Evolutionary conservation across 2,888 invertebrate genomes (phyloP), one percentile per base, ranked within the genome.

Genomic region (Eristalis arbustorum): DNA sequence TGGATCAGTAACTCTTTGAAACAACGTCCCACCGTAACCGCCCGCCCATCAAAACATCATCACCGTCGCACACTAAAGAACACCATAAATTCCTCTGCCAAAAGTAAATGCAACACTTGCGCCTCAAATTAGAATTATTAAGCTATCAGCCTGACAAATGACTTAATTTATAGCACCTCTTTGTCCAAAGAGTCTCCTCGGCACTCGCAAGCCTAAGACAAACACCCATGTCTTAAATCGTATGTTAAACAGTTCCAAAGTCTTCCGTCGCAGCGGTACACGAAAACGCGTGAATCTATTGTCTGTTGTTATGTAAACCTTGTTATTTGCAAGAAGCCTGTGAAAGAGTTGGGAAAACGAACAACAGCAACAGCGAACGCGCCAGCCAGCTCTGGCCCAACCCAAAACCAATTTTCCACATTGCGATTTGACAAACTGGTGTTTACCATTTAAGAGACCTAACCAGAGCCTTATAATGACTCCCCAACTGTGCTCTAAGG

Each of bases 321-420:
- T 73, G 81, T 81, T 28, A 73, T 81, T 73, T 73, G 66, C 76
- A 40, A 42, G 63, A 76, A 83, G 75, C 79, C 67, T 31, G 28
- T 40, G 73, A 34, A 22, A 59, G 37, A 62, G 28, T n/a, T 25
- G 23, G 56, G 68, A 64, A 42, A 67, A 37, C 40, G 56, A 62
- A 64, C 40, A 61, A 31, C 31, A 31, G 25, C 25, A 25, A 25
- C 25, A 25, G 25, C 18, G 56, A 73, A n/a, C 74, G 76, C 85
- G 63, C 85, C 85, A 85, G 67, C 85, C 85, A 85, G 77, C 85
- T 81, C 42, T 77, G 69, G 74, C 87, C 87, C 87, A 83, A 83
- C 87, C 82, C 83, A 83, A 87, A 78, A 83, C 87, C 82, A 78
- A 87, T 87, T 87, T 87, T 87, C 83, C 83, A 78, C 74, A 68